Evolutionary conservation across 2,888 invertebrate species (phyloP).

Genomic region (Leptura quadrifasciata): DNA sequence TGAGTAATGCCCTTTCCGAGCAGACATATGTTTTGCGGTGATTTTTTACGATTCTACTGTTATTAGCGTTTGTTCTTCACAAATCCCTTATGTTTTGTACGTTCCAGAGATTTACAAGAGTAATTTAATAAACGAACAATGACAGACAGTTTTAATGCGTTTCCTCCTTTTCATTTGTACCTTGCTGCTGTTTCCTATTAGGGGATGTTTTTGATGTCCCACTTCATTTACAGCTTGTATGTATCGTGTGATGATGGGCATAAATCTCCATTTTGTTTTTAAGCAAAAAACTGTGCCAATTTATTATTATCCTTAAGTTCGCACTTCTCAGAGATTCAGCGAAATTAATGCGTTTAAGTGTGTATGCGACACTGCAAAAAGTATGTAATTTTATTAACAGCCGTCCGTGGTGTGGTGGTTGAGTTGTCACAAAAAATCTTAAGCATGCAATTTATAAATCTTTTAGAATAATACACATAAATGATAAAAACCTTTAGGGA

Average conservation of each 20-base stretch:
- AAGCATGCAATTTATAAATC: too few relatives aligned
- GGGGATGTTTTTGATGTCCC: background rate
- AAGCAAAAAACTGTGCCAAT: too few relatives aligned
- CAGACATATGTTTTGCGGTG: conserved; percentile 32
- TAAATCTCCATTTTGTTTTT: background rate
- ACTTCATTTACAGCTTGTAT: background rate
- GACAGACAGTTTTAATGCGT: conserved; percentile 4
- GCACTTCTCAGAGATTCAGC: too few relatives aligned
- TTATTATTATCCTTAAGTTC: too few relatives aligned
- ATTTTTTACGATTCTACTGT: conserved; percentile 23
- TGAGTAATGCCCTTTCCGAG: conserved; percentile 32
- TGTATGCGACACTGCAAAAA: too few relatives aligned
- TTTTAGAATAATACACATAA: too few relatives aligned
- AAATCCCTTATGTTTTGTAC: conserved; percentile 18
- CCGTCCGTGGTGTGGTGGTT: too few relatives aligned
- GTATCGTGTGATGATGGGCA: background rate
- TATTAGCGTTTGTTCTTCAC: conserved; percentile 25
- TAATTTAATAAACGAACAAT: conserved; percentile 2
- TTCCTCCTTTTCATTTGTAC: conserved; percentile 8
- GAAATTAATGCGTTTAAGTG: too few relatives aligned
- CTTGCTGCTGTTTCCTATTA: background rate
- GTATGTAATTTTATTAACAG: too few relatives aligned
- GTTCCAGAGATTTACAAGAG: conserved; percentile 22
- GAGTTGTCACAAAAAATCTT: too few relatives aligned
- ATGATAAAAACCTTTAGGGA: too few relatives aligned